Conservation (phyloP, 2,797 vertebrate genomes). For the Ataeniobius toweri region DNA sequence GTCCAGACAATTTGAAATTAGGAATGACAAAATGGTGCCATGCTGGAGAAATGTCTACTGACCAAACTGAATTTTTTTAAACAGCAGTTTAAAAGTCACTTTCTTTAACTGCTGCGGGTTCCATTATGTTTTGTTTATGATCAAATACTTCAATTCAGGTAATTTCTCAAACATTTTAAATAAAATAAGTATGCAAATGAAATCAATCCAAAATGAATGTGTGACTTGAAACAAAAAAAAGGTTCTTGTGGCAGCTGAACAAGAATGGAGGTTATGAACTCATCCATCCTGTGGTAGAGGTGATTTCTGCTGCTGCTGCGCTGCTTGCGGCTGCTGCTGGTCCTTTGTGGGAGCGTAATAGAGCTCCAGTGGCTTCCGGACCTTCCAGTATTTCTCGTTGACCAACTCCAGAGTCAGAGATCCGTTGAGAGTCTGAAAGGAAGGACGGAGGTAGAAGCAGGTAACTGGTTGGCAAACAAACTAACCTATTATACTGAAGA, state of each 20-base stretch:
- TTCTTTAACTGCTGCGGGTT: not conserved
- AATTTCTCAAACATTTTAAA: not conserved
- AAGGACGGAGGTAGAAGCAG: not conserved
- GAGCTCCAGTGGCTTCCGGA: constrained; percentile 88
- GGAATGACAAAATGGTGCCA: not conserved
- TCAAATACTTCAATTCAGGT: not conserved
- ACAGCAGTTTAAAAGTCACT: not conserved
- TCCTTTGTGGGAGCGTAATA: constrained; percentile 92
- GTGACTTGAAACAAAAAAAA: not conserved
- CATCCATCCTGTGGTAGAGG: constrained; percentile 54
- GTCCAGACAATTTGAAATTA: not conserved
- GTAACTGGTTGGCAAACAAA: not conserved
- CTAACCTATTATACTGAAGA: not conserved
- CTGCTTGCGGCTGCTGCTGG: constrained; percentile 65
- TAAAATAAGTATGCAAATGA: not conserved
- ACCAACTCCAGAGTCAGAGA: constrained; percentile 91
- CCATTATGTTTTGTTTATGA: not conserved
- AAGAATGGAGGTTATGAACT: constrained; percentile 12
- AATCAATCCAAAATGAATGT: constrained; percentile 2
- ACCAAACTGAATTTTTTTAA: not conserved
- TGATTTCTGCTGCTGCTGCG: constrained; percentile 59
- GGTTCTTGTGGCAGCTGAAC: not conserved
- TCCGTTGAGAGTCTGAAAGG: constrained; percentile 87
- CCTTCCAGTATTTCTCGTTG: constrained; percentile 93
- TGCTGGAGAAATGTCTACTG: not conserved